Conservation (phyloP, 2,113 vertebrate genomes). For the Urocynchramus pylzowi region DNA sequence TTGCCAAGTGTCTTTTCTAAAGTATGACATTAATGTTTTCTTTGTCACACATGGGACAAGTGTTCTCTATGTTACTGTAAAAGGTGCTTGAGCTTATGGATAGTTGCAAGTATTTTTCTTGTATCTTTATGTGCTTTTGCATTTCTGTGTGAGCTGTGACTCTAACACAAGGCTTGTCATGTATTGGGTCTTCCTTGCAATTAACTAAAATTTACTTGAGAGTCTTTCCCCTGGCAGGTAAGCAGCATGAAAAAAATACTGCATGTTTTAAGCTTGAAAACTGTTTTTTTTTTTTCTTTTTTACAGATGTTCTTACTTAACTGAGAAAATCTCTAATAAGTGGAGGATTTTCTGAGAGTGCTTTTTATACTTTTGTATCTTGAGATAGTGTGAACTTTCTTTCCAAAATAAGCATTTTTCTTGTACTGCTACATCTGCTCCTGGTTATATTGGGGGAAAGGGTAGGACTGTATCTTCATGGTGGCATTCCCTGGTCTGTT, state of each 20-base stretch:
- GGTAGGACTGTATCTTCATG: background rate
- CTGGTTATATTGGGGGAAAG: fast-evolving
- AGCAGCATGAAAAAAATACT: background rate
- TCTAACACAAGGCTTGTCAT: background rate
- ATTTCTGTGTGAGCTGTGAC: background rate
- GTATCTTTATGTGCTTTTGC: background rate
- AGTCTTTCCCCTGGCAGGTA: background rate
- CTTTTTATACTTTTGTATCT: background rate
- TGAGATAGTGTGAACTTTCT: background rate
- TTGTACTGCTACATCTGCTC: background rate
- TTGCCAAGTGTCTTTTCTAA: background rate
- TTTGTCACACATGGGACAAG: background rate
- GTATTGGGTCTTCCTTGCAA: background rate
- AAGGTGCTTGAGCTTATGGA: background rate
- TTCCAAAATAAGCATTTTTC: background rate
- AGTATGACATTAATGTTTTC: background rate
- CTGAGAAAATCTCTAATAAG: background rate
- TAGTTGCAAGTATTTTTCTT: background rate
- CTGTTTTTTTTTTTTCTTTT: background rate
- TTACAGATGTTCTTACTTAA: background rate
- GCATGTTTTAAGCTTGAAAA: background rate
- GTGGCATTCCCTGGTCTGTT: background rate
- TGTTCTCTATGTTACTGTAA: background rate
- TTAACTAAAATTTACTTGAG: background rate
- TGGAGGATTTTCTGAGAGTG: background rate